phyloP scores from a whole-genome alignment of 92 coral and sea anemone species.

The Phymanthus crucifer region DNA sequence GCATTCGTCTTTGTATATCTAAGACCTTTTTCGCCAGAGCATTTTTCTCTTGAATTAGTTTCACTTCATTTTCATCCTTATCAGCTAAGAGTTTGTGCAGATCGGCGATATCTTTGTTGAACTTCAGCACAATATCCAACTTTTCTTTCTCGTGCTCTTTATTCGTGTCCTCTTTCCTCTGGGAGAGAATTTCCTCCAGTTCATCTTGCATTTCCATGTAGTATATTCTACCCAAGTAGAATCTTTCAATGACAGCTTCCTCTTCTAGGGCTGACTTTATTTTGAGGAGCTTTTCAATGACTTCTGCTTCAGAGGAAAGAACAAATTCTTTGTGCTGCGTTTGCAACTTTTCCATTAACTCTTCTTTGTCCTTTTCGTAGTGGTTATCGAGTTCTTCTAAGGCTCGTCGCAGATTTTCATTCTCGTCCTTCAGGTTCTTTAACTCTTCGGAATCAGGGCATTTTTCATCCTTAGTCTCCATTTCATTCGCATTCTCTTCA shows the following conservation, averaged over 20 bases:
- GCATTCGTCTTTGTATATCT: constrained; percentile 35
- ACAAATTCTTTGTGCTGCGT: constrained; percentile 78
- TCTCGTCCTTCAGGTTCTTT: constrained; percentile 60
- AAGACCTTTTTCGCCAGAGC: constrained; percentile 46
- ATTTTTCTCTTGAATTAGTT: constrained; percentile 61
- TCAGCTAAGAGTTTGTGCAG: constrained; percentile 61
- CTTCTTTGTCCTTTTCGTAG: constrained; percentile 68
- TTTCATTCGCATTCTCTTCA: not conserved
- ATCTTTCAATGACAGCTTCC: constrained; percentile 75
- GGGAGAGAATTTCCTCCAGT: constrained; percentile 56
- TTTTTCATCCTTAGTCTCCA: constrained; percentile 7
- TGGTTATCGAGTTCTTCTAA: constrained; percentile 64
- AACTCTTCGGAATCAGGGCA: constrained; percentile 1
- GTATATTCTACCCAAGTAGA: constrained; percentile 81
- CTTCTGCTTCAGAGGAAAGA: constrained; percentile 71
- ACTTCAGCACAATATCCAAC: constrained; percentile 56
- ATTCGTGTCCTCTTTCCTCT: constrained; percentile 49
- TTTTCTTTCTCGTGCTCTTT: constrained; percentile 56
- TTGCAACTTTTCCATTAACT: constrained; percentile 58
- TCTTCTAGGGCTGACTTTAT: constrained; percentile 78
- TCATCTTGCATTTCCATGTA: constrained; percentile 95
- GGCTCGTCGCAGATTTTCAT: constrained; percentile 59
- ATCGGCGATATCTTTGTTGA: constrained; percentile 68
- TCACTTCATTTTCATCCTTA: constrained; percentile 68
- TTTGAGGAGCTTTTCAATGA: constrained; percentile 72